Conservation (phyloP, 2,888 invertebrate genomes). For the Oxycera nigricornis region DNA sequence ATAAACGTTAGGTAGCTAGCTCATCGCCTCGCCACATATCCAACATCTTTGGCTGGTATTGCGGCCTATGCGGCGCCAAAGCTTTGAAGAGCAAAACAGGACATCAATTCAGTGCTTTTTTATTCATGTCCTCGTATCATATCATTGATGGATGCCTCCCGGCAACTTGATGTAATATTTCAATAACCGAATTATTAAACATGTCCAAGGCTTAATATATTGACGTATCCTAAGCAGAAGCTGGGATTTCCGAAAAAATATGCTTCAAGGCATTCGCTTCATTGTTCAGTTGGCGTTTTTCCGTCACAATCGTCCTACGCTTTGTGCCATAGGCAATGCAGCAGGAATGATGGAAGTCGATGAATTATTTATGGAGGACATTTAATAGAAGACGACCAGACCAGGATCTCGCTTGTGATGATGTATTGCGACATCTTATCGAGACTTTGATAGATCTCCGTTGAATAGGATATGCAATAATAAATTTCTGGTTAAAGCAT, state of each 20-base stretch:
- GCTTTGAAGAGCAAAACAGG: background rate
- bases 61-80: background rate
- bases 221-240: background rate
- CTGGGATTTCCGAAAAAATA: background rate
- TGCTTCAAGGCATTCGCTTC: background rate
- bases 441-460: too few species aligned
- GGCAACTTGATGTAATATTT: slow-evolving; percentile 45
- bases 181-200: slow-evolving; percentile 46
- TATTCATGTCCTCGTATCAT: background rate
- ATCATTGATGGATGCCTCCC: slow-evolving; percentile 37
- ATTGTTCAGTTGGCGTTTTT: background rate
- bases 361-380: slow-evolving; percentile 31
- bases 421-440: slow-evolving; percentile 32
- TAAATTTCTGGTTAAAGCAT: too few species aligned
- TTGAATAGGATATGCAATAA: too few species aligned
- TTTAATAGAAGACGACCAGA: slow-evolving; percentile 2
- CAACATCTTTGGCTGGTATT: background rate
- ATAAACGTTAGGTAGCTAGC: slow-evolving; percentile 18
- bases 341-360: background rate
- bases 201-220: slow-evolving; percentile 18
- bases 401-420: background rate
- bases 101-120: background rate
- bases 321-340: background rate
- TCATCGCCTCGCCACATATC: background rate
- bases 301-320: background rate